Evolutionary conservation across 2,113 vertebrate species (phyloP).

Genomic region (Mungos mungo): DNA sequence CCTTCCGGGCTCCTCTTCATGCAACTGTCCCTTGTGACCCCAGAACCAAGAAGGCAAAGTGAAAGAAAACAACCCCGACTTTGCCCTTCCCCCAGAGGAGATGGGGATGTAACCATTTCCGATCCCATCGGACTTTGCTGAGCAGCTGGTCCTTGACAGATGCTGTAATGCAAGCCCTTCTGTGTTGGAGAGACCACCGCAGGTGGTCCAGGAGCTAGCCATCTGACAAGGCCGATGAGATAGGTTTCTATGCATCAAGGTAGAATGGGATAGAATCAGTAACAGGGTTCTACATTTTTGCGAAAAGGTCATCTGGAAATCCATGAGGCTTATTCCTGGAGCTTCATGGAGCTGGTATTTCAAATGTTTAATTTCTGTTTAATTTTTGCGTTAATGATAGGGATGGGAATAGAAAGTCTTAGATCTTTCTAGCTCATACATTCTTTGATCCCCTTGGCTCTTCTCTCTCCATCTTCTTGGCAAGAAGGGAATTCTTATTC

Average conservation of each 20-base stretch:
- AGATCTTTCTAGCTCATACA: not conserved
- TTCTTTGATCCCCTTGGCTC: not conserved
- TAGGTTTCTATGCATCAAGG: not conserved
- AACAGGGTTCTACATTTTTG: not conserved
- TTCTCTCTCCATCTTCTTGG: not conserved
- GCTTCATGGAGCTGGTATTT: not conserved
- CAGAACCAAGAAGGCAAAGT: not conserved
- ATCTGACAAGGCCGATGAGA: not conserved
- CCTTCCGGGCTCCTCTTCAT: not conserved
- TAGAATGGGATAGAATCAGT: not conserved
- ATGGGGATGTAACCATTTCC: not conserved
- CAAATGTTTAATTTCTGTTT: not conserved
- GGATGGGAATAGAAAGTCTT: not conserved
- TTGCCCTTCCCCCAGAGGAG: not conserved
- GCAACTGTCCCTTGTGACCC: not conserved
- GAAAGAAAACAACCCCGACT: not conserved
- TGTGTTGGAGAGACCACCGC: not conserved
- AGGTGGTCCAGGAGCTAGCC: not conserved
- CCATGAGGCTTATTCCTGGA: not conserved
- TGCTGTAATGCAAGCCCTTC: not conserved
- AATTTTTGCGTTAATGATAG: not conserved
- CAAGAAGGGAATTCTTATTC: not conserved
- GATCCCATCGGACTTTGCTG: not conserved
- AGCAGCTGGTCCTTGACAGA: not conserved
- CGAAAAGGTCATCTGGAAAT: not conserved